These are phyloP conservation scores for Julus scanicus DNA, from an alignment of 2,888 invertebrate genomes.

Conservation along the genomic window DNA sequence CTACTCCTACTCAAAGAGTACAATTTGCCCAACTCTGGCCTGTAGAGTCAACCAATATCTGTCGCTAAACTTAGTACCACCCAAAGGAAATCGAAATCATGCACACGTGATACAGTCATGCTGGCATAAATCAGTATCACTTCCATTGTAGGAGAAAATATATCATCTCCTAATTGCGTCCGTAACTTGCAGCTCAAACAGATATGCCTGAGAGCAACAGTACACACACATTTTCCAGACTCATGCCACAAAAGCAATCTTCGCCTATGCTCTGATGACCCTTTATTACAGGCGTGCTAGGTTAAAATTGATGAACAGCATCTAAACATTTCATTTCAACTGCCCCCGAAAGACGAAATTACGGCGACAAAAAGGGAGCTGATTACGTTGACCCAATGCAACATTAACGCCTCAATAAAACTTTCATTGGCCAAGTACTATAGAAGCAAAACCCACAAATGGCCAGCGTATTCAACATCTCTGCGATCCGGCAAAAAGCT, in stretches of 20 bases:
- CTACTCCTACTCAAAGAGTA: too few species aligned
- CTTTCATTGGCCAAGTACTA: constrained; percentile 16
- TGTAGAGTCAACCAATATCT: too few species aligned
- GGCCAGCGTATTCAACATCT: constrained; percentile 3
- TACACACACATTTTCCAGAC: background rate
- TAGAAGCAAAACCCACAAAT: background rate
- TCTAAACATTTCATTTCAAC: constrained; percentile 45
- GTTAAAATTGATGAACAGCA: constrained; percentile 21
- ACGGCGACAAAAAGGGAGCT: constrained; percentile 12
- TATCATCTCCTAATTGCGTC: background rate
- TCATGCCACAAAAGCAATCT: background rate
- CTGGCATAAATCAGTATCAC: background rate
- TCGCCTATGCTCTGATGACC: constrained; percentile 38
- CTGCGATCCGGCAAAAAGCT: background rate
- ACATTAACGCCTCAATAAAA: constrained; percentile 45
- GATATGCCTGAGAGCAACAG: background rate
- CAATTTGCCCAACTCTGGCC: too few species aligned
- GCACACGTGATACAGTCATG: background rate
- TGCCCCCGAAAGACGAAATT: constrained; percentile 23
- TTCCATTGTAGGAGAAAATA: background rate
- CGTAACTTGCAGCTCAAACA: background rate
- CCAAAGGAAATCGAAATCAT: too few species aligned
- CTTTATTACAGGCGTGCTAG: constrained; percentile 29
- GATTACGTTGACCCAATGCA: constrained; percentile 45
- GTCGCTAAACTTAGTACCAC: too few species aligned